Percentiles rank a stretch among this genome's conserved stretches.
phyloP scores from a whole-genome alignment of 2,797 vertebrate genomes.

The Hippocampus kuda region DNA sequence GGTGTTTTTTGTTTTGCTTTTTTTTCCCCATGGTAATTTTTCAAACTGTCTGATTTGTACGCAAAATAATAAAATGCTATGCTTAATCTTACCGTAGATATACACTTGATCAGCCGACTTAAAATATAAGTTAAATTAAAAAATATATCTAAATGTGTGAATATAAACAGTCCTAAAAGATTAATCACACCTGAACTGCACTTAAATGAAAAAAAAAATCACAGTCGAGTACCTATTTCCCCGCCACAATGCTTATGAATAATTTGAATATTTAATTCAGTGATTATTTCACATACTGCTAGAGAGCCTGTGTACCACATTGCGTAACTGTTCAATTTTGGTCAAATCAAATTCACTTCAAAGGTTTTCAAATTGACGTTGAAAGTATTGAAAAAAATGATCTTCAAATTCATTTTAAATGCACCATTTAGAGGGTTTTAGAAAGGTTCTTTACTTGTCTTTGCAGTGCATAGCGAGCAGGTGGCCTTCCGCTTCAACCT shows the following conservation, averaged over 20 bases:
- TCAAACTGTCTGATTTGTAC: too few relatives aligned
- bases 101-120: neutral
- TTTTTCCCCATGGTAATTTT: too few relatives aligned
- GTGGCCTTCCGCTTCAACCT: conserved; percentile 77
- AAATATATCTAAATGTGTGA: neutral
- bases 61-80: too few relatives aligned
- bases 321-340: too few relatives aligned
- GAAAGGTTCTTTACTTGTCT: neutral
- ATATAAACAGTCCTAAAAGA: neutral
- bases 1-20: too few relatives aligned
- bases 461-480: conserved; percentile 70
- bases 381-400: neutral
- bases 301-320: neutral
- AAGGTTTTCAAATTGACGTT: neutral
- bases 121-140: neutral
- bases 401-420: neutral
- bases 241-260: too few relatives aligned
- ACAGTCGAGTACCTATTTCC: too few relatives aligned
- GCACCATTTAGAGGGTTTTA: neutral
- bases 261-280: neutral
- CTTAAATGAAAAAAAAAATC: neutral
- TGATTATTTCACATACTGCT: neutral
- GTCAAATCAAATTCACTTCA: neutral
- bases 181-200: neutral
- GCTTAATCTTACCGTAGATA: too few relatives aligned